A percentile compares a stretch with the other conserved stretches of the same genome.
These are phyloP conservation scores for Thecocarcelia acutangulata DNA, from an alignment of 2,888 invertebrate species.

Conservation along the genomic window DNA sequence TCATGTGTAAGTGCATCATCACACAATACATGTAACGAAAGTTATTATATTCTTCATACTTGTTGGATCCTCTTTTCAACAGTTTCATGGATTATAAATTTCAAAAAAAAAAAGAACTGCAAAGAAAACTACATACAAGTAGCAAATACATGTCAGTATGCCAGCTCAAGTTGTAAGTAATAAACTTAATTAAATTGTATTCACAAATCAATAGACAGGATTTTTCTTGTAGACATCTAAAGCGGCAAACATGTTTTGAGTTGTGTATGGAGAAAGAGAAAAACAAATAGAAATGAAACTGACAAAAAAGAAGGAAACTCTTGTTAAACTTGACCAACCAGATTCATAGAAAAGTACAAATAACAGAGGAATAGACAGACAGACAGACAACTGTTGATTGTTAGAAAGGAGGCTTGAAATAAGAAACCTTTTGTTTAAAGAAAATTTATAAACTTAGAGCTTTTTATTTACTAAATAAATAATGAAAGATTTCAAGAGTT, in stretches of 20 bases:
- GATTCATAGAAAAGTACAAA: slow-evolving; percentile 13
- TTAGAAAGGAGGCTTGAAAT: background rate
- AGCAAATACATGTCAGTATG: slow-evolving; percentile 65
- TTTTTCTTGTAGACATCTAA: slow-evolving; percentile 14
- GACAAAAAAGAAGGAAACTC: slow-evolving; percentile 50
- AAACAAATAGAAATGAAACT: slow-evolving; percentile 16
- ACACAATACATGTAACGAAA: slow-evolving; percentile 31
- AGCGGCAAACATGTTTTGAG: slow-evolving; percentile 31
- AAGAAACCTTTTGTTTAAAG: no score
- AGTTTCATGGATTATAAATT: slow-evolving; percentile 28
- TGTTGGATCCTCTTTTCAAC: slow-evolving; percentile 3
- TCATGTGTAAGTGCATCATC: background rate
- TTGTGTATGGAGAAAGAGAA: background rate
- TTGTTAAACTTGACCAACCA: slow-evolving; percentile 54
- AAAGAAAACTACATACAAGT: slow-evolving; percentile 8
- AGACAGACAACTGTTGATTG: background rate
- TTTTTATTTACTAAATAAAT: no score
- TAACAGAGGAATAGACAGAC: background rate
- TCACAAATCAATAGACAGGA: slow-evolving; percentile 63
- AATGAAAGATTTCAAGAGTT: no score
- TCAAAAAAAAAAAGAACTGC: slow-evolving; percentile 29
- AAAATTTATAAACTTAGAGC: no score
- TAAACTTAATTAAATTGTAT: slow-evolving; percentile 67
- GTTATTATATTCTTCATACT: slow-evolving; percentile 8
- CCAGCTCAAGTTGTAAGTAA: slow-evolving; percentile 51